Evolutionary conservation across 2,888 invertebrate species (phyloP), one percentile per base, ranked within the genome.

Genomic region (Rotaria magnacalcarata): DNA sequence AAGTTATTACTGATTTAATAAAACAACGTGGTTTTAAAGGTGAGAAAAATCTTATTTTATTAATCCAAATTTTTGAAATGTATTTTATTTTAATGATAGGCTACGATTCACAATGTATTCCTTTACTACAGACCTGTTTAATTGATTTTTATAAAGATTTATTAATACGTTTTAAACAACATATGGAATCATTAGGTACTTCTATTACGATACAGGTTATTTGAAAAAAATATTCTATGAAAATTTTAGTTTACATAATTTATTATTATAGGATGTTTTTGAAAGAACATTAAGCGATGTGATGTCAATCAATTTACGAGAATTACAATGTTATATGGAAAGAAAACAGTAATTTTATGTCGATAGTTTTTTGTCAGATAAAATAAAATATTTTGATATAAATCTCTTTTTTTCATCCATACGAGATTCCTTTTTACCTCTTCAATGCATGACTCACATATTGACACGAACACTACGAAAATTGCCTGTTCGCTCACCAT

Each of bases 1-100:
- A 43, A 47, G n/a, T 47, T 19, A 43, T 80, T 11, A 47, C 24
- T 80, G 21, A 43, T n/a, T n/a, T 80, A 11, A 80, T 80, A 11
- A 47, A 80, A 80, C 47, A 43, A 80, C 21, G n/a, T 80, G 80
- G 80, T n/a, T 80, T 80, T n/a, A 10, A 47, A 24, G 47, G 80
- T 80, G 8, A 47, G 4, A 21, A 47, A 3, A 10, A 21, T 80
- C 10, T 47, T 11, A 0, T 0, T n/a, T 24, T n/a, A 7, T 4
- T 47, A n/a, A n/a, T 67, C 21, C 19, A 14, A n/a, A 7, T 7
- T 67, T 16, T 27, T 67, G 2, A 19, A 2, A 67, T 47, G 14
- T 80, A n/a, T 47, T 80, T 24, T 27, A 14, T 21, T 47, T 47
- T 14, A 2, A 80, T 14, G 2, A 21, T 80, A 80, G 80, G 47